Evolutionary conservation across 2,113 vertebrate genomes (phyloP), one percentile per base, ranked within the genome.

Genomic region (Himantopus leucocephalus): DNA sequence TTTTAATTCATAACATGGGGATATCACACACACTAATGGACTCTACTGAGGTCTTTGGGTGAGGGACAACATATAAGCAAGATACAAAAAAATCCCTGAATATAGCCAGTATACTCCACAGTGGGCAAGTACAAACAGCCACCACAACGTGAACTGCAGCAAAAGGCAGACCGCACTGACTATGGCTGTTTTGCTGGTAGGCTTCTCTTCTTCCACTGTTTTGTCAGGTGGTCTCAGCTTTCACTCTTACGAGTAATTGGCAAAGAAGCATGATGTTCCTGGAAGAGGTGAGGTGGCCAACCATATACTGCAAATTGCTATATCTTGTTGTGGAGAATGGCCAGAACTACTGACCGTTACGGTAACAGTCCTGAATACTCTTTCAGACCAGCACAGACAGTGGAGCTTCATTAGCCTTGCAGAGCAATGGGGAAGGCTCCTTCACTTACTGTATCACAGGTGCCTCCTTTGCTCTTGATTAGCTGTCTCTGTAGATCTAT

Each of bases 61-160:
- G 14, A 59, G 8, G 10, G 53, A 32, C 30, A 77, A 22, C 14
- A 15, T 19, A 32, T 10, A 37, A 53, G 7, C 32, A 81, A 22
- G 30, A 43, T 6, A 76, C 9, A 74, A 80, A 83, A 87, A 87
- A 35, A 43, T 85, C 16, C 4, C 35, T 8, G 2, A 79, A 35
- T 29, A 39, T 14, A 56, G 12, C 10, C 35, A 45, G 8, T 45
- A 7, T 63, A 45, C 41, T 59, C 13, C 47, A 77, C 9, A 53
- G 34, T 5, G 34, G 14, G 14, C 35, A 72, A 85, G 10, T 53
- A 48, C 10, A 48, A 67, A 60, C 23, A 93, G 21, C 13, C 10
- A 58, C 18, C 35, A 15, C 35, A 53, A 24, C 0, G 2, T 0
- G 1, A 73, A 24, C 5, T 9, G 20, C 15, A 23, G 56, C 53